Conservation (phyloP, 2,888 invertebrate genomes). For the Tachina fera region DNA sequence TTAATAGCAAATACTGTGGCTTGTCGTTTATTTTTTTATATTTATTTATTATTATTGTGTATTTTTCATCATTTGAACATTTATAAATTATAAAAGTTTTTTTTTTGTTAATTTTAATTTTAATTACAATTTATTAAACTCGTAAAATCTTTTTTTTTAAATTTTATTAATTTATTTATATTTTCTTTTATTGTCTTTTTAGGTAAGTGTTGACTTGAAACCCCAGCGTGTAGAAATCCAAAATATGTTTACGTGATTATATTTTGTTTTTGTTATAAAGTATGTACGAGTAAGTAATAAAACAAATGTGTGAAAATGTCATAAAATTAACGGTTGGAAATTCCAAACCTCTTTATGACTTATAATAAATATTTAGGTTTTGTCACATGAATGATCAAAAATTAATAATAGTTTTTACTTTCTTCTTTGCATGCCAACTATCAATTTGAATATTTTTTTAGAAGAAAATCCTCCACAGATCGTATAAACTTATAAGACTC, state of each 20-base stretch:
- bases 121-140: conserved; percentile 1
- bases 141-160: conserved; percentile 5
- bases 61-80: neutral
- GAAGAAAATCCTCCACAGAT: too few species aligned
- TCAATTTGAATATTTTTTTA: too few species aligned
- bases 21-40: neutral
- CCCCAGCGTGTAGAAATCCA: neutral
- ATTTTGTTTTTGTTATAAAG: neutral
- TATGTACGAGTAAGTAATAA: conserved; percentile 35
- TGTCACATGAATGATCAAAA: too few species aligned
- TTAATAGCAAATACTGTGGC: neutral
- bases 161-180: conserved; percentile 26
- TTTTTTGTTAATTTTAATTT: conserved; percentile 2
- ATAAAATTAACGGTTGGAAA: too few species aligned
- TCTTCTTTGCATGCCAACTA: too few species aligned
- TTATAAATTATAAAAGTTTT: conserved; percentile 20
- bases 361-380: too few species aligned
- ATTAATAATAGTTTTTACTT: too few species aligned
- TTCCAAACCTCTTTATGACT: too few species aligned
- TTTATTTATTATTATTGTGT: neutral
- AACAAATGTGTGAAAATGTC: neutral
- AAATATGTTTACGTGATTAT: neutral
- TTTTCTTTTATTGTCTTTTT: conserved; percentile 43
- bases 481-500: too few species aligned
- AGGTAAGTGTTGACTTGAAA: conserved; percentile 55